Percentiles rank a stretch among this genome's conserved stretches.
Conservation (phyloP, 1,140 invertebrate species). For the Musca vetustissima region DNA sequence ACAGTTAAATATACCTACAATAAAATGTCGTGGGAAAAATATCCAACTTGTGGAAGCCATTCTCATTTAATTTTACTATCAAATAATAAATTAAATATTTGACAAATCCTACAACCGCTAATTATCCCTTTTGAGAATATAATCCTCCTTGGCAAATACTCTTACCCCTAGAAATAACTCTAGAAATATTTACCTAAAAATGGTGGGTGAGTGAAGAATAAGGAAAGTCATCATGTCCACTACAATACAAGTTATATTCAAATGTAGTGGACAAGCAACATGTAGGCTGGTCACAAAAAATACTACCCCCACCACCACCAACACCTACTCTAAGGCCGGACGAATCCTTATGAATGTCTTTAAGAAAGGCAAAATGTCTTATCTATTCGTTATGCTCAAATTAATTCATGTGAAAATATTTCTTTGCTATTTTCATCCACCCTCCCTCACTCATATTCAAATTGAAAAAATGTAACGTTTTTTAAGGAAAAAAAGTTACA, state of each 20-base stretch:
- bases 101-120: conserved; percentile 17
- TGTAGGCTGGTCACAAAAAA: neutral
- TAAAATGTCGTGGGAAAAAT: too few species aligned
- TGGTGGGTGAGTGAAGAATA: too few species aligned
- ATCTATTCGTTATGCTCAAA: conserved; percentile 35
- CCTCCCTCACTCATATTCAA: too few species aligned
- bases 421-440: neutral
- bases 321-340: neutral
- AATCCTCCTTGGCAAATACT: neutral
- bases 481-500: conserved; percentile 12
- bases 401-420: conserved; percentile 52
- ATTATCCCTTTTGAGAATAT: conserved; percentile 5
- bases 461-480: neutral
- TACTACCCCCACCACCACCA: neutral
- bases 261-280: neutral
- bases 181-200: conserved; percentile 4
- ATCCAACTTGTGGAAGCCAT: too few species aligned
- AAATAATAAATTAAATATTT: conserved; percentile 8
- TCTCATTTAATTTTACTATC: neutral
- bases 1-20: too few species aligned
- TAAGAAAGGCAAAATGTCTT: conserved; percentile 7
- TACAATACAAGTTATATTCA: neutral
- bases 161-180: neutral
- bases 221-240: too few species aligned
- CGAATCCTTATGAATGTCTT: neutral